Conservation (phyloP, 2,797 vertebrate genomes). For the Oreochromis mossambicus region DNA sequence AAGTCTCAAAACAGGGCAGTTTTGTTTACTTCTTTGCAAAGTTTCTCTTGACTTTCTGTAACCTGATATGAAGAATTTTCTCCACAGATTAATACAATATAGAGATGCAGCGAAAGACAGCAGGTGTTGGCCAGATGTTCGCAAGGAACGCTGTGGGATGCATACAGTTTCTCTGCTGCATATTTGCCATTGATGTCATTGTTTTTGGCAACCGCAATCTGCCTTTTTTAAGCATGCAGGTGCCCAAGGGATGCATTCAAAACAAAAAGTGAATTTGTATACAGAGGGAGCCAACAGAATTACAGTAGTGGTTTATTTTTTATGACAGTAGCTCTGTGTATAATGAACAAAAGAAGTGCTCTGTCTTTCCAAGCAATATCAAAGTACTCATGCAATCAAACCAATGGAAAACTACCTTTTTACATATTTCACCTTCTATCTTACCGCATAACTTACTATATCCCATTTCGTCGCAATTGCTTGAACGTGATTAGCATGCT, state of each 20-base stretch:
- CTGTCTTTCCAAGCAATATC: background rate
- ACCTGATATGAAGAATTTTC: background rate
- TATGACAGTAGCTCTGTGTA: background rate
- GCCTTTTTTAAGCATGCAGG: background rate
- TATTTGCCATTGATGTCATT: background rate
- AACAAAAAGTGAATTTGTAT: background rate
- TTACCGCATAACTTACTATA: background rate
- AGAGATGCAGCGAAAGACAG: background rate
- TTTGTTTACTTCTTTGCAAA: background rate
- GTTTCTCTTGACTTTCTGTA: background rate
- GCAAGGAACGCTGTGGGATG: background rate
- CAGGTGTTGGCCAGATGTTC: slow-evolving; percentile 46
- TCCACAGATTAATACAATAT: background rate
- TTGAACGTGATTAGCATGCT: background rate
- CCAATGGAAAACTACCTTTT: background rate
- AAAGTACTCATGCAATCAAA: background rate
- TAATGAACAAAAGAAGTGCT: background rate
- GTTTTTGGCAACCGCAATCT: background rate
- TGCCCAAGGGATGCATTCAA: background rate
- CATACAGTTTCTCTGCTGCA: background rate
- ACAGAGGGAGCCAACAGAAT: background rate
- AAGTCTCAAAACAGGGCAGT: background rate
- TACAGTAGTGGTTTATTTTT: background rate
- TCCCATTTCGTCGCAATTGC: background rate
- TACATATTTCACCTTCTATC: background rate